Evolutionary conservation across 1,140 invertebrate genomes (phyloP).

Genomic region (Laupala kohalensis): DNA sequence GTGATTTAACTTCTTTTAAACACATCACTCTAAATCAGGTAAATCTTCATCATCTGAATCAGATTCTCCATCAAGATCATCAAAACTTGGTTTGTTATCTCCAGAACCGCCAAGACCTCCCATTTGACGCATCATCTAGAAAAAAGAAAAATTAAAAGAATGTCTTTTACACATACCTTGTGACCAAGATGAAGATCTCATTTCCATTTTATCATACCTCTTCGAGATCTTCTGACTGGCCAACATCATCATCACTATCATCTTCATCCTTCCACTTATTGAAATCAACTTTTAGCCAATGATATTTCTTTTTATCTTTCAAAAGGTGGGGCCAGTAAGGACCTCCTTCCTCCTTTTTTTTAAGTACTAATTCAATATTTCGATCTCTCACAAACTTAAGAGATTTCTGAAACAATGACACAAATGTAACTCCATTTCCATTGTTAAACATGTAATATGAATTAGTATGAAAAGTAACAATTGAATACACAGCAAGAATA

Average conservation of each 20-base stretch:
- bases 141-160: constrained; percentile 2
- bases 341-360: constrained; percentile 55
- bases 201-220: constrained; percentile 32
- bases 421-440: no score
- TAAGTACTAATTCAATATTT: constrained; percentile 54
- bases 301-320: constrained; percentile 77
- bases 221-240: constrained; percentile 36
- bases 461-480: constrained; percentile 2
- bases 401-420: constrained; percentile 38
- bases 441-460: no score
- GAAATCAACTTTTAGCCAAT: constrained; percentile 96
- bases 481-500: constrained; percentile 8
- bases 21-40: constrained; percentile 35
- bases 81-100: constrained; percentile 31
- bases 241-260: constrained; percentile 53
- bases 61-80: constrained; percentile 33
- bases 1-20: background rate
- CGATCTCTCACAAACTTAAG: constrained; percentile 44
- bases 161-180: background rate
- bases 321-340: constrained; percentile 79
- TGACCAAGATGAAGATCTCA: background rate
- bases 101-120: constrained; percentile 22
- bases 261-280: constrained; percentile 95
- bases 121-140: constrained; percentile 43
- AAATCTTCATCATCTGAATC: constrained; percentile 44